Evolutionary conservation across 2,797 vertebrate species (phyloP).

Genomic region (Furcifer pardalis): DNA sequence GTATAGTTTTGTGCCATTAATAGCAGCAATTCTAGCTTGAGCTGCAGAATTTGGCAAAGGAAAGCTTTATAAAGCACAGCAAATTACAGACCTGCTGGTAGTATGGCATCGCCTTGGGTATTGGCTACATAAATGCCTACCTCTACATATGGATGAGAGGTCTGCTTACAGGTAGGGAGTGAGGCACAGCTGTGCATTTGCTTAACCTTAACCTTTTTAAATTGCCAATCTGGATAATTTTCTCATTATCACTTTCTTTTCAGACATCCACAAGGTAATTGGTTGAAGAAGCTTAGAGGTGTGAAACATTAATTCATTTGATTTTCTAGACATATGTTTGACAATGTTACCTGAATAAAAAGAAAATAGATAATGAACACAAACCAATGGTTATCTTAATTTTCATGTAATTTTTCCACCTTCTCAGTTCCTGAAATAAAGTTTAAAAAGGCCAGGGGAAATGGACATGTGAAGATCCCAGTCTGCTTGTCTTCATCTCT

Average conservation of each 20-base stretch:
- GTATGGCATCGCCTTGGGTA: not conserved
- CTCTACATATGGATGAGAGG: not conserved
- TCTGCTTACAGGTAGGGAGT: not conserved
- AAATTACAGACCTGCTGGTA: not conserved
- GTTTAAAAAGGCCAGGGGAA: not conserved
- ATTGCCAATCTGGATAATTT: slow-evolving; percentile 36
- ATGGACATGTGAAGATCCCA: not conserved
- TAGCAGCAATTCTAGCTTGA: not conserved
- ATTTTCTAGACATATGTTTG: slow-evolving; percentile 11
- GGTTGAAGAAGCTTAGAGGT: slow-evolving; percentile 6
- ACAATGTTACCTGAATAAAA: slow-evolving; percentile 17
- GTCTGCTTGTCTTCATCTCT: slow-evolving; percentile 17
- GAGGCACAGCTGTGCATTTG: not conserved
- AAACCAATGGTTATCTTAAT: slow-evolving; percentile 17
- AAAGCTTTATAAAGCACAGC: not conserved
- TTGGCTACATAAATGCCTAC: not conserved
- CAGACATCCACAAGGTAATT: slow-evolving; percentile 16
- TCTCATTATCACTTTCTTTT: slow-evolving; percentile 13
- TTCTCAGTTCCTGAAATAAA: not conserved
- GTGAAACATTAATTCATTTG: slow-evolving; percentile 24
- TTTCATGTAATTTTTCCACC: slow-evolving; percentile 6
- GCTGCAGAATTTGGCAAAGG: not conserved
- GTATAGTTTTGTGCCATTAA: not conserved
- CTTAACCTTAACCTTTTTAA: slow-evolving; percentile 22
- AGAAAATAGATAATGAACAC: not conserved